Base-by-base conservation (phyloP, 2,113 vertebrate species). In the Calyptommatus sinebrachiatus region DNA sequence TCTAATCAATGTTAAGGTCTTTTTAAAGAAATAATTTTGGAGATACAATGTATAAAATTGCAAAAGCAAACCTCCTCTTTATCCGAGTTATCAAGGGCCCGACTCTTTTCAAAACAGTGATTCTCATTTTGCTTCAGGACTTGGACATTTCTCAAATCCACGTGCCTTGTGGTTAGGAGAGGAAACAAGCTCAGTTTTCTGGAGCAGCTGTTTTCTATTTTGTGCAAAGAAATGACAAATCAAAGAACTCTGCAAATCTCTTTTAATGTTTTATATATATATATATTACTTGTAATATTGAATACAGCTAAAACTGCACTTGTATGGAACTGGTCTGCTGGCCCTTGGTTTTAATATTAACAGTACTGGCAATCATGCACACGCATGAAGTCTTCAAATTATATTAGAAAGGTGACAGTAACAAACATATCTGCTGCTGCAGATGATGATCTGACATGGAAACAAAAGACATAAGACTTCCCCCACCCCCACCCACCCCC, bases 381-480 rank as follows among this genome's bases (percentile, higher is more conserved):
- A 8, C 6, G 3, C 28, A 1, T 48, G 18, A 67, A n/a, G 63
- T 41, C 41, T 57, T 29, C 6, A 76, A 48, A 18, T 76, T 66
- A 45, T 18, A 65, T 12, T 68, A 86, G 50, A 6, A 22, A 20
- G 53, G 4, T 8, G n/a, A 78, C 82, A 69, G n/a, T 35, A 83
- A 89, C 26, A 0, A 0, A 41, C 69, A 2, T 1, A 63, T 1
- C 11, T 69, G 73, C 6, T 74, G 3, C 3, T 28, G n/a, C 22
- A 41, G 35, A 41, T 41, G n/a, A n/a, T 16, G 20, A n/a, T 26
- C 12, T 6, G n/a, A 35, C 28, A 10, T 41, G 48, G 18, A n/a
- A 41, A 48, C 48, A 21, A n/a, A 65, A 35, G 72, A 86, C 70
- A 41, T 41, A 41, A 45, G 8, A 1, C 73, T 82, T 12, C 22